Conservation (phyloP, 2,888 invertebrate genomes). For the Melinopterus prodromus region DNA sequence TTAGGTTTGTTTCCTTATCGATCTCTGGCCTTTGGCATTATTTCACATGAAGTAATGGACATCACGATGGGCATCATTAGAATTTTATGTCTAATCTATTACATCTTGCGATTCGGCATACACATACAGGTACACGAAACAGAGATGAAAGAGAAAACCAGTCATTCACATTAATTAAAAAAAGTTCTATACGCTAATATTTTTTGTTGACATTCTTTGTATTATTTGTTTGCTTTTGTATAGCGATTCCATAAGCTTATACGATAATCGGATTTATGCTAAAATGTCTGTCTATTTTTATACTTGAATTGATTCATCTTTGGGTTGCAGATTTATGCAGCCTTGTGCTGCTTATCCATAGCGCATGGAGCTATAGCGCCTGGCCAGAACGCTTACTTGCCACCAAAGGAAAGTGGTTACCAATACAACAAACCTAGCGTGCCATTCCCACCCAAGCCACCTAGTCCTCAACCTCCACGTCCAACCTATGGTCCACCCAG, state of each 20-base stretch:
- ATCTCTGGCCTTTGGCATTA: not conserved
- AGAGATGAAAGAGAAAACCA: not conserved
- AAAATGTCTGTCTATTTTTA: not conserved
- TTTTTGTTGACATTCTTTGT: not conserved
- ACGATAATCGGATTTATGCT: not conserved
- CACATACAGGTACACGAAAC: not conserved
- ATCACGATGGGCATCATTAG: not conserved
- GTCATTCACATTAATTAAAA: not conserved
- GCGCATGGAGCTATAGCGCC: slow-evolving; percentile 64
- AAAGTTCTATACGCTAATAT: no score
- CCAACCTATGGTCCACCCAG: slow-evolving; percentile 38
- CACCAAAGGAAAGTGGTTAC: slow-evolving; percentile 74
- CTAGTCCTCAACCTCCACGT: slow-evolving; percentile 39
- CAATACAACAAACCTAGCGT: slow-evolving; percentile 73
- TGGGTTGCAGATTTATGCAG: slow-evolving; percentile 63
- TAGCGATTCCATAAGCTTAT: not conserved
- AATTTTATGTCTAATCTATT: slow-evolving; percentile 4
- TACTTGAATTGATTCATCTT: no score
- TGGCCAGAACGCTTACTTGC: slow-evolving; percentile 79
- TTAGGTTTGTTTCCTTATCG: not conserved
- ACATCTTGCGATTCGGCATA: not conserved
- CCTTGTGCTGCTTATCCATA: slow-evolving; percentile 61
- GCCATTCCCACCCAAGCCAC: slow-evolving; percentile 64
- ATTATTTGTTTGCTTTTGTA: not conserved
- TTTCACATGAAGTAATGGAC: not conserved